These are phyloP conservation scores for Rhagonycha lutea DNA, from an alignment of 2,888 invertebrate species.

Conservation along the genomic window DNA sequence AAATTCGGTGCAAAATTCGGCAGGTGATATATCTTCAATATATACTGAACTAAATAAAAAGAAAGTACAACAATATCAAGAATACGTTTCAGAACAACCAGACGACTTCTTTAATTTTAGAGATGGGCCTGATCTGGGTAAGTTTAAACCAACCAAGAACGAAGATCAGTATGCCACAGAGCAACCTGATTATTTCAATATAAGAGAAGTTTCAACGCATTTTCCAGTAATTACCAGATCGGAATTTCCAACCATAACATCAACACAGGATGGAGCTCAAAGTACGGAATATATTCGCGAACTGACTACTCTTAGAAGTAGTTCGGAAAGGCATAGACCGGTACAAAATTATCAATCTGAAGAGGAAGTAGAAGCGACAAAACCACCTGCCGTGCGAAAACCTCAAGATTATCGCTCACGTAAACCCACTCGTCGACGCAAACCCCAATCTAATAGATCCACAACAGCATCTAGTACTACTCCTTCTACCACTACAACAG, in stretches of 20 bases:
- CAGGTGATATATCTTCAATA: constrained; percentile 51
- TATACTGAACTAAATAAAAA: constrained; percentile 48
- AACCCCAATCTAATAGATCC: constrained; percentile 35
- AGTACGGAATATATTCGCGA: constrained; percentile 29
- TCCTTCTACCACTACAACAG: constrained; percentile 23
- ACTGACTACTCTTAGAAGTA: constrained; percentile 29
- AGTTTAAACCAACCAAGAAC: constrained; percentile 39
- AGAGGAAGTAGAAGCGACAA: constrained; percentile 33
- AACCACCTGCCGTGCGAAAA: constrained; percentile 18
- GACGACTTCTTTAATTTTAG: not conserved
- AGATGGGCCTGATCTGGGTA: not conserved
- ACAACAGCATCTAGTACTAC: constrained; percentile 29
- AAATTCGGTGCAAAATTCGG: constrained; percentile 46
- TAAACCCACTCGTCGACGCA: constrained; percentile 24
- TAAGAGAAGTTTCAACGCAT: constrained; percentile 55
- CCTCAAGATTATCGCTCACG: constrained; percentile 23
- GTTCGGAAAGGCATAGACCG: constrained; percentile 32
- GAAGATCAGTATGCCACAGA: constrained; percentile 32
- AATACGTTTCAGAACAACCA: not conserved
- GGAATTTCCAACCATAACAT: constrained; percentile 23
- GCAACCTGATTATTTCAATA: constrained; percentile 43
- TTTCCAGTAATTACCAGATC: constrained; percentile 50
- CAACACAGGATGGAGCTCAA: constrained; percentile 16
- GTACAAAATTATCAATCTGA: constrained; percentile 34
- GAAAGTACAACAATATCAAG: not conserved